Conservation (phyloP, 2,113 vertebrate species). For the Picathartes gymnocephalus region DNA sequence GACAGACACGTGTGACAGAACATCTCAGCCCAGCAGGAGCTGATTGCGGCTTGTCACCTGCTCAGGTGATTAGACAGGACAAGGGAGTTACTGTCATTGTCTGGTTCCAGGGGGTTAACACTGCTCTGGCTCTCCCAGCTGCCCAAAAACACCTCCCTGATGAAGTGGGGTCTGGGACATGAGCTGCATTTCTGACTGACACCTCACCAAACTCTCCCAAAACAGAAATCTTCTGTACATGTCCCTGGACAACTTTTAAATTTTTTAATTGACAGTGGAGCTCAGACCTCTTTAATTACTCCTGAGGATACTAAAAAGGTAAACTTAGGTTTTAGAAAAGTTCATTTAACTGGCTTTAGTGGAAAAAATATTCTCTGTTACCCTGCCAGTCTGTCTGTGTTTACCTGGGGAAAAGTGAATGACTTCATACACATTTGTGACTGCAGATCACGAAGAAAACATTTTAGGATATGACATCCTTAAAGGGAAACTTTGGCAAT, state of each 20-base stretch:
- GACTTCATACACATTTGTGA: not conserved
- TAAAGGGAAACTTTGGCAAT: not conserved
- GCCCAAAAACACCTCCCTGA: not conserved
- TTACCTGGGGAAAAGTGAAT: not conserved
- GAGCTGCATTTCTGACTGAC: not conserved
- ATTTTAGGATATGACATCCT: not conserved
- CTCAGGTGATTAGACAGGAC: not conserved
- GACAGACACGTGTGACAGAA: not conserved
- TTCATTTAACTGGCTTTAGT: not conserved
- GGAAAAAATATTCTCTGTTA: not conserved
- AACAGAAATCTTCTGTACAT: not conserved
- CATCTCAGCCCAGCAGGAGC: not conserved
- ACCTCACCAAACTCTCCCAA: not conserved
- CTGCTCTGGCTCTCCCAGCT: not conserved
- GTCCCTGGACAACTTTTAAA: not conserved
- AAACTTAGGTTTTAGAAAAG: not conserved
- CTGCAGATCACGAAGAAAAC: not conserved
- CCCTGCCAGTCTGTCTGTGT: not conserved
- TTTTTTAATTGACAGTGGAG: not conserved
- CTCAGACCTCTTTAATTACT: not conserved
- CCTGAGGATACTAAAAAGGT: not conserved
- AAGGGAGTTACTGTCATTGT: accelerated
- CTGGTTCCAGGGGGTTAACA: not conserved
- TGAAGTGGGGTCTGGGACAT: not conserved
- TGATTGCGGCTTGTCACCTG: not conserved